Evolutionary conservation across 2,113 vertebrate species (phyloP).

Genomic region (Stegastes partitus): DNA sequence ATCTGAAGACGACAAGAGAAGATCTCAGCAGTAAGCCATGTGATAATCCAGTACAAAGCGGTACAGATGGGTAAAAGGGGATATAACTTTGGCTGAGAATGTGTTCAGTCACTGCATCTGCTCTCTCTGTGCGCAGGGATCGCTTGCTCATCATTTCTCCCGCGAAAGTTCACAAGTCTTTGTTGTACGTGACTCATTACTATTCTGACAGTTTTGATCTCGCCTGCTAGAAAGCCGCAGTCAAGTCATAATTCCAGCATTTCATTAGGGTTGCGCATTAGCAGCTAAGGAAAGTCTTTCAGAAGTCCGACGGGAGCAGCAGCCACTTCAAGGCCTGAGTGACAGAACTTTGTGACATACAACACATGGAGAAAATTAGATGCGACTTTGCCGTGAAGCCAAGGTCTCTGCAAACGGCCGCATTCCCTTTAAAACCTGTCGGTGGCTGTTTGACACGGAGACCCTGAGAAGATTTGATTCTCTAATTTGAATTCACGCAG

Average conservation of each 20-base stretch:
- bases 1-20: slow-evolving; percentile 1
- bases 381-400: slow-evolving; percentile 20
- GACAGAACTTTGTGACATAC: not conserved
- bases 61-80: not conserved
- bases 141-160: slow-evolving; percentile 20
- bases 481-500: slow-evolving; percentile 27
- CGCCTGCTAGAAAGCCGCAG: not conserved
- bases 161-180: slow-evolving; percentile 3
- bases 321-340: slow-evolving; percentile 10
- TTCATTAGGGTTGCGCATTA: not conserved
- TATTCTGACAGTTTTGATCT: slow-evolving; percentile 29
- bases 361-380: slow-evolving; percentile 22
- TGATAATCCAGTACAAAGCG: not conserved
- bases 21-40: not conserved
- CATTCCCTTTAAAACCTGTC: slow-evolving; percentile 41
- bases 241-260: slow-evolving; percentile 12
- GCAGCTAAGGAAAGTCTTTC: slow-evolving; percentile 13
- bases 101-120: slow-evolving; percentile 2
- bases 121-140: not conserved
- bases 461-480: slow-evolving; percentile 32
- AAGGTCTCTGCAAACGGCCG: not conserved
- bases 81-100: not conserved
- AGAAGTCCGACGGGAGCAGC: slow-evolving; percentile 7
- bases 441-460: not conserved
- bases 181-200: not conserved